Evolutionary conservation across 1,140 invertebrate species (phyloP).

Genomic region (Pseudomyrmex sp.): DNA sequence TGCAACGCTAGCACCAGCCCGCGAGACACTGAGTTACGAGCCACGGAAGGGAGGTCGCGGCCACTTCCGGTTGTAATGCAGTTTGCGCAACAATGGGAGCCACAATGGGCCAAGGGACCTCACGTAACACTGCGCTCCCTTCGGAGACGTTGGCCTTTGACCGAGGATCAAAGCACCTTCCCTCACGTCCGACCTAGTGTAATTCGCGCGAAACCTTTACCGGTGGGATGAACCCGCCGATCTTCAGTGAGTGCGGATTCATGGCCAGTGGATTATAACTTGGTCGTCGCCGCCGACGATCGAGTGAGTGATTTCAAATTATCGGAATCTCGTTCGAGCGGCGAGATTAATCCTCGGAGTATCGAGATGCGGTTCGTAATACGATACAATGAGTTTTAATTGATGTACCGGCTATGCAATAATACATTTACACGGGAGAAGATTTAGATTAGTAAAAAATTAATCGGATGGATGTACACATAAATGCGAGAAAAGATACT

Average conservation of each 20-base stretch:
- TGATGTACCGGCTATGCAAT: no score
- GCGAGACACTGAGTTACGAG: slow-evolving; percentile 84
- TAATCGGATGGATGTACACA: no score
- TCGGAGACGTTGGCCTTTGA: slow-evolving; percentile 79
- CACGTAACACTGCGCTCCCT: slow-evolving; percentile 70
- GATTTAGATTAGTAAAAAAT: no score
- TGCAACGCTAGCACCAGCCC: slow-evolving; percentile 74
- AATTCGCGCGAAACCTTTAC: slow-evolving; percentile 59
- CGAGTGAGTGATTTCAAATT: slow-evolving; percentile 11
- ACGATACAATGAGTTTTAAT: not conserved
- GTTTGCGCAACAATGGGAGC: slow-evolving; percentile 83
- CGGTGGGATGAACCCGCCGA: slow-evolving; percentile 40
- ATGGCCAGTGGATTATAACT: slow-evolving; percentile 29
- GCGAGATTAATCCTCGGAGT: not conserved
- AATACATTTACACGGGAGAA: not conserved
- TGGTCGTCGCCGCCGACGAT: not conserved
- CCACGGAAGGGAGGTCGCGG: slow-evolving; percentile 83
- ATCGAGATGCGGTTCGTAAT: not conserved
- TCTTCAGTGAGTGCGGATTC: slow-evolving; percentile 47
- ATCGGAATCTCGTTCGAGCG: not conserved
- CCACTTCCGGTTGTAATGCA: slow-evolving; percentile 85
- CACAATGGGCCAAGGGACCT: slow-evolving; percentile 80
- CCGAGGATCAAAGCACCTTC: slow-evolving; percentile 79
- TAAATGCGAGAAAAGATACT: not conserved
- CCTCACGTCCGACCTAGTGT: slow-evolving; percentile 35